Evolutionary conservation across 2,888 invertebrate genomes (phyloP).

Genomic region (Molanna angustata): DNA sequence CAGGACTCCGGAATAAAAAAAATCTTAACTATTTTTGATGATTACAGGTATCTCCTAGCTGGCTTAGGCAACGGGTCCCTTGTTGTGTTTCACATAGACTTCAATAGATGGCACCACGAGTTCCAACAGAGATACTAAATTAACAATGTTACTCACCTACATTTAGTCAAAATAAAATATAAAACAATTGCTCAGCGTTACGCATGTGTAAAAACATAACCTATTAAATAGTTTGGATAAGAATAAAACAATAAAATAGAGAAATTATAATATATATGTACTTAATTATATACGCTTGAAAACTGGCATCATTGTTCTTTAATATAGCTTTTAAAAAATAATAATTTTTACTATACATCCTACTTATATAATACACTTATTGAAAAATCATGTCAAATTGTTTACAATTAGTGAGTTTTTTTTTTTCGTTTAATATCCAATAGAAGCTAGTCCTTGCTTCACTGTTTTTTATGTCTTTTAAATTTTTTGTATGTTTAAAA

Average conservation of each 20-base stretch:
- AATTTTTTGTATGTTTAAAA: no score
- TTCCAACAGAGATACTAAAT: constrained; percentile 86
- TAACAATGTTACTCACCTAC: background rate
- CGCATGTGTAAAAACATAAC: constrained; percentile 26
- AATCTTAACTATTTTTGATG: constrained; percentile 3
- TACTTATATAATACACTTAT: no score
- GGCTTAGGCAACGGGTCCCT: constrained; percentile 97
- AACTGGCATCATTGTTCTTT: background rate
- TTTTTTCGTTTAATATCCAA: no score
- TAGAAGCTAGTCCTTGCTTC: no score
- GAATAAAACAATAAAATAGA: constrained; percentile 23
- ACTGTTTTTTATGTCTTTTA: no score
- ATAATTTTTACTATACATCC: constrained; percentile 23
- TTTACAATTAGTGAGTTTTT: no score
- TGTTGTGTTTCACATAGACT: constrained; percentile 99
- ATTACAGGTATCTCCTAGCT: constrained; percentile 89
- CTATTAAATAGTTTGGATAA: constrained; percentile 23
- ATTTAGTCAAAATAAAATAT: background rate
- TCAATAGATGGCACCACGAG: constrained; percentile 97
- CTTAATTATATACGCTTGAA: constrained; percentile 19
- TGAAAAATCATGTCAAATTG: no score
- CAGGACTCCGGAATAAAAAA: no score
- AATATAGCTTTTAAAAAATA: background rate
- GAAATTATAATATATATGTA: constrained; percentile 20
- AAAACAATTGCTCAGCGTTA: constrained; percentile 28